A percentile compares a stretch with the other conserved stretches of the same genome.
These are phyloP conservation scores for Pagrus major DNA, from an alignment of 2,113 vertebrate species.

Conservation along the genomic window DNA sequence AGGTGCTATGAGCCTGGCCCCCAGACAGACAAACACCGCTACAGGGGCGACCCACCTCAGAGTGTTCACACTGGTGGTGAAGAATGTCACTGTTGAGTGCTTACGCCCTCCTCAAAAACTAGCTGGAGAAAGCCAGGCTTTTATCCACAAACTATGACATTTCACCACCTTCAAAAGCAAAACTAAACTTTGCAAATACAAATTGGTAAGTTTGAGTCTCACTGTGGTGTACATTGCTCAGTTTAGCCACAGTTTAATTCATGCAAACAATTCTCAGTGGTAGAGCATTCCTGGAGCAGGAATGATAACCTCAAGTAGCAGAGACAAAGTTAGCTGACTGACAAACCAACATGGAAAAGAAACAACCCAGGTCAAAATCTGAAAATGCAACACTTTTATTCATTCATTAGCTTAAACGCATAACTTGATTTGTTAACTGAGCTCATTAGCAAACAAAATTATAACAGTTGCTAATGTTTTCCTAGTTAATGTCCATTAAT, in stretches of 20 bases:
- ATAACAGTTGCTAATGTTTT: neutral
- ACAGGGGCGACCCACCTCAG: slow-evolving; percentile 42
- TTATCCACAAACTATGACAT: slow-evolving; percentile 1
- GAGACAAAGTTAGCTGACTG: neutral
- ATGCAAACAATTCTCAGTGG: slow-evolving; percentile 34
- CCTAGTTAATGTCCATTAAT: neutral
- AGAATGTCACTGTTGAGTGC: slow-evolving; percentile 24
- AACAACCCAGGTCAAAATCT: slow-evolving; percentile 8
- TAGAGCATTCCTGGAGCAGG: slow-evolving; percentile 23
- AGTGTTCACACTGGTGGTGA: slow-evolving; percentile 11
- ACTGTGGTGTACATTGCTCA: slow-evolving; percentile 2
- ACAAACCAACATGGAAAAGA: neutral
- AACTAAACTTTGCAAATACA: slow-evolving; percentile 33
- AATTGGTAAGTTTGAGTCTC: slow-evolving; percentile 7
- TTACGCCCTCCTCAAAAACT: neutral
- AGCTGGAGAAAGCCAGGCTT: neutral
- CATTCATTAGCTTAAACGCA: neutral
- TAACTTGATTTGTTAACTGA: neutral
- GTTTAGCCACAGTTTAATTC: slow-evolving; percentile 30
- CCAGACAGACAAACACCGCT: slow-evolving; percentile 54
- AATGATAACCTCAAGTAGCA: slow-evolving; percentile 5
- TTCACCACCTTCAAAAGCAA: slow-evolving; percentile 10
- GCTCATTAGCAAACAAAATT: neutral
- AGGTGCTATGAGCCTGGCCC: slow-evolving; percentile 40
- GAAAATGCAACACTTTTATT: neutral